These are phyloP conservation scores for Platorchestia sp. DNA, from an alignment of 1,140 invertebrate species.

Conservation along the genomic window DNA sequence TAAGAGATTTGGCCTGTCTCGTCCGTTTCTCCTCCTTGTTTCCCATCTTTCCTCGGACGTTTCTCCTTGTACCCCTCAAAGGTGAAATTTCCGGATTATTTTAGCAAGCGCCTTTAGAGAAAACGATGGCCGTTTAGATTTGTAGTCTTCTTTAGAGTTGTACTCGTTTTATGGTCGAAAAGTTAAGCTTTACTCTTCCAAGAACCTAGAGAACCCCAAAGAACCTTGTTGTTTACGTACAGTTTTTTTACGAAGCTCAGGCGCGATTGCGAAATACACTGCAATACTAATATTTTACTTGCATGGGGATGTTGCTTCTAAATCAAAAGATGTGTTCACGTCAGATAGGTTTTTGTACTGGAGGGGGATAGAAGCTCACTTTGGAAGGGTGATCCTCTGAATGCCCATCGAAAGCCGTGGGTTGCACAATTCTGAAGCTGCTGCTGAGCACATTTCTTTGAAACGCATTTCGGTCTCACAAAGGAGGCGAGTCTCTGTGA, in stretches of 20 bases:
- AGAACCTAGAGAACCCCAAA: neutral
- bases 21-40: conserved; percentile 5
- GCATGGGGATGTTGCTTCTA: neutral
- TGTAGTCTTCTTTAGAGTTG: neutral
- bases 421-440: neutral
- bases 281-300: neutral
- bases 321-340: neutral
- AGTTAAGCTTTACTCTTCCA: neutral
- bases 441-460: conserved; percentile 4
- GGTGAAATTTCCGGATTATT: neutral
- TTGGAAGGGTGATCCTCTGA: neutral
- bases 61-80: too few species aligned
- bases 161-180: neutral
- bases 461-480: conserved; percentile 13
- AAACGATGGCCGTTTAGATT: neutral
- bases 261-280: neutral
- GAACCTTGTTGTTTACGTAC: neutral
- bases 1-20: neutral
- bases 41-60: neutral
- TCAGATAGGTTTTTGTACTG: neutral
- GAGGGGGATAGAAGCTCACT: neutral
- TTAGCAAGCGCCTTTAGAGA: neutral
- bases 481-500: conserved; percentile 33
- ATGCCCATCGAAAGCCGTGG: neutral
- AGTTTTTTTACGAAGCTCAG: neutral